phyloP scores from a whole-genome alignment of 2,888 invertebrate genomes.

The Himalopsyche kuldschensis region DNA sequence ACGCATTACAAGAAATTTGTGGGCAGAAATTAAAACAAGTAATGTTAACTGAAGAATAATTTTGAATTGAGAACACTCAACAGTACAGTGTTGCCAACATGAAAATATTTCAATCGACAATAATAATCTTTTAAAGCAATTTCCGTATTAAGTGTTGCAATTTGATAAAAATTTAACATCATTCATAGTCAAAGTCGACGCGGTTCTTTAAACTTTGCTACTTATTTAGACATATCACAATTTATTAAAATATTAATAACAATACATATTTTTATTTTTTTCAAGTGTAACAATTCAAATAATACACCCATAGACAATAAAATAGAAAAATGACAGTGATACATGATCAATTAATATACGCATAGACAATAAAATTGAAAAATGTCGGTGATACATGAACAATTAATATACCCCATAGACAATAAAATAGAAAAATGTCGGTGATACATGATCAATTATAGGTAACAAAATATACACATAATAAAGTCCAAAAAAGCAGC shows the following conservation, averaged over 20 bases:
- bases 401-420: background rate
- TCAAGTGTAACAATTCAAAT: background rate
- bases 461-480: background rate
- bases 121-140: background rate
- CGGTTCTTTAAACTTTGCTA: constrained; percentile 56
- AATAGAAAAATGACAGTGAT: background rate
- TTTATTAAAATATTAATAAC: no score
- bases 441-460: no score
- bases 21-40: no score
- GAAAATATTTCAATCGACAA: background rate
- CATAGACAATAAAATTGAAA: background rate
- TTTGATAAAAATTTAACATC: constrained; percentile 44
- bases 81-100: background rate
- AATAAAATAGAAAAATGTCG: background rate
- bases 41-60: no score
- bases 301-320: background rate
- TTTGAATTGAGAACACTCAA: background rate
- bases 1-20: no score
- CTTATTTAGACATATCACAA: no score
- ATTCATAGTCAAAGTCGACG: constrained; percentile 65
- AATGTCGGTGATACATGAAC: background rate
- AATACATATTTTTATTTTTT: background rate
- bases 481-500: background rate
- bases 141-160: background rate
- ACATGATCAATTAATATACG: no score